Base-by-base conservation (phyloP, 1,140 invertebrate genomes). In the Heliconius nattereri region DNA sequence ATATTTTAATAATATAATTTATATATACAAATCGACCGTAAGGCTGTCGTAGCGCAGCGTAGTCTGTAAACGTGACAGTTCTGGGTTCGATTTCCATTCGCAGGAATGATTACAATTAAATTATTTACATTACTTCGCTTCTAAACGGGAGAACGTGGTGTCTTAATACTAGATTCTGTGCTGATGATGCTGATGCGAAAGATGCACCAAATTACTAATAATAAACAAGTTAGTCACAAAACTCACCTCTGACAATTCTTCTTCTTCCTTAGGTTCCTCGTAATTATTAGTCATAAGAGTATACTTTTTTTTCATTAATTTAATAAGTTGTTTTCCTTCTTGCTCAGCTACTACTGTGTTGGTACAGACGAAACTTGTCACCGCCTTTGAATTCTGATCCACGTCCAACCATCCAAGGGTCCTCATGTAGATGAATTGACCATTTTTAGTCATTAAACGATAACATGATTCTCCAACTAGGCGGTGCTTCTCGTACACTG, bases 301-400 rank as follows among this genome's bases (percentile, higher is more conserved):
- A 87, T 96, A 97, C 84, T 96, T 95, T 76, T 95, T 95, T 89
- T 97, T 97, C 97, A 98, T 97, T 77, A 97, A 95, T 73, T 95
- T 93, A 0, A 97, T 96, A 0, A 97, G 92, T 11, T 95, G 90
- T 76, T 95, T 95, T 26, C 97, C 97, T 87, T 97, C 97, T 70
- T 96, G 95, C 84, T 97, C 96, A 45, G 95, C 94, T 1, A 98
- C 95, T n/a, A 98, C 94, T 0, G 97, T 97, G 88, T 98, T 98
- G 73, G 98, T 96, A 87, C 98, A 98, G 16, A 98, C 95, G 85
- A 98, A 98, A 23, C 97, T 97, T 79, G 96, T 96, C 1, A 98
- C 96, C 66, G 96, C 95, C 77, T 97, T 96, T 0, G 96, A 96
- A 32, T 95, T 95, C 82, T 95, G 95, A 81, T 98, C 96, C 29